phyloP scores from a whole-genome alignment of 2,888 invertebrate genomes.

The Andrena trimmerana region DNA sequence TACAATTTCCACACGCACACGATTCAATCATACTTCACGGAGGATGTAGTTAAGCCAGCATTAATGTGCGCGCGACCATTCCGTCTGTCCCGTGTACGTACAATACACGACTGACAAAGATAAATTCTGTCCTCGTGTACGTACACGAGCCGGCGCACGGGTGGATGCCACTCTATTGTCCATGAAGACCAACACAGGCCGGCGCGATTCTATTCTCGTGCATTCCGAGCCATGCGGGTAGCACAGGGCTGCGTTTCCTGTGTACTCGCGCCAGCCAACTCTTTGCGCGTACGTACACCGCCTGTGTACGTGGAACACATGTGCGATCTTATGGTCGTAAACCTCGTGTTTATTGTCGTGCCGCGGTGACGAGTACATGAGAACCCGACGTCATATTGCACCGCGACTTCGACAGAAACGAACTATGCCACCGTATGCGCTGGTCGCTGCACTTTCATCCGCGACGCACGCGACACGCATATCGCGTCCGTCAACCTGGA shows the following conservation, averaged over 20 bases:
- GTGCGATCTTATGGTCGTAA: constrained; percentile 43
- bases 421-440: constrained; percentile 33
- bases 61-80: constrained; percentile 38
- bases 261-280: constrained; percentile 38
- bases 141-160: neutral
- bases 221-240: constrained; percentile 65
- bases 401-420: constrained; percentile 45
- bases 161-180: constrained; percentile 43
- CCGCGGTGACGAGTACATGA: constrained; percentile 58
- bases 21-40: neutral
- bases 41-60: constrained; percentile 43
- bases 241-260: constrained; percentile 64
- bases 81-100: neutral
- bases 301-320: constrained; percentile 31
- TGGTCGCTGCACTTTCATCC: constrained; percentile 68
- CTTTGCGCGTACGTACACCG: constrained; percentile 41
- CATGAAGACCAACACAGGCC: constrained; percentile 9
- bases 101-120: neutral
- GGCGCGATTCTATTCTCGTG: constrained; percentile 67
- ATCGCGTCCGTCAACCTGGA: constrained; percentile 1
- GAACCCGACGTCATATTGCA: constrained; percentile 55
- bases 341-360: constrained; percentile 64
- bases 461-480: constrained; percentile 5
- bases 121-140: neutral
- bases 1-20: constrained; percentile 21